Evolutionary conservation across 2,797 vertebrate genomes (phyloP).

Genomic region (Sitta carolinensis): DNA sequence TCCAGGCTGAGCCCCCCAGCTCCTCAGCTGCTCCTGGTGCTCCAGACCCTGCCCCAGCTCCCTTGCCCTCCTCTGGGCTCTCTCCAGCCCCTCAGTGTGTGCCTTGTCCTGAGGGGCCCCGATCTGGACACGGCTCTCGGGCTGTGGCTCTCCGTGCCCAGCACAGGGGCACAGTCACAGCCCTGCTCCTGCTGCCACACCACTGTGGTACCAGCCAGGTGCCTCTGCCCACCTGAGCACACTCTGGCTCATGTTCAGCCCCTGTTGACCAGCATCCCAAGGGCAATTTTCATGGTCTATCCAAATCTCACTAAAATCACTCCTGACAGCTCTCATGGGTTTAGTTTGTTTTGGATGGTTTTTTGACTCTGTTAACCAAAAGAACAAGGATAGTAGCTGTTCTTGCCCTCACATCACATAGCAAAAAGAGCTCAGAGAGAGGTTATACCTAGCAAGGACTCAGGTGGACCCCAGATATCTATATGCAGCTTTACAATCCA

Average conservation of each 20-base stretch:
- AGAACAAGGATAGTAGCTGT: neutral
- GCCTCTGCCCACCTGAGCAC: neutral
- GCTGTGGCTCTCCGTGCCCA: neutral
- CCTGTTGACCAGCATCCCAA: fast-evolving
- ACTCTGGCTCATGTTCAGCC: neutral
- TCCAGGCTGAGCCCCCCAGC: neutral
- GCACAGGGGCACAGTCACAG: neutral
- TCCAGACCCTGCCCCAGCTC: neutral
- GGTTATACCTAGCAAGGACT: neutral
- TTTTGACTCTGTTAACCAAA: neutral
- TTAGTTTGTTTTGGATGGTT: fast-evolving
- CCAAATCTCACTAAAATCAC: neutral
- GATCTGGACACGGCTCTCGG: neutral
- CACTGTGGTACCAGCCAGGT: neutral
- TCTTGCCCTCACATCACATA: neutral
- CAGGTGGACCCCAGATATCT: neutral
- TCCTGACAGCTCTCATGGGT: neutral
- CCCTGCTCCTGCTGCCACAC: neutral
- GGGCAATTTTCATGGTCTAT: fast-evolving
- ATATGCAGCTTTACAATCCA: neutral
- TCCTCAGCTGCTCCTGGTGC: neutral
- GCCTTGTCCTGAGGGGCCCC: neutral
- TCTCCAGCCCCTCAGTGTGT: neutral
- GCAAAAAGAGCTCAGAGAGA: neutral
- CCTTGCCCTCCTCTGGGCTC: fast-evolving